Evolutionary conservation across 2,113 vertebrate species (phyloP), one percentile per base, ranked within the genome.

Genomic region (Oncorhynchus nerka): DNA sequence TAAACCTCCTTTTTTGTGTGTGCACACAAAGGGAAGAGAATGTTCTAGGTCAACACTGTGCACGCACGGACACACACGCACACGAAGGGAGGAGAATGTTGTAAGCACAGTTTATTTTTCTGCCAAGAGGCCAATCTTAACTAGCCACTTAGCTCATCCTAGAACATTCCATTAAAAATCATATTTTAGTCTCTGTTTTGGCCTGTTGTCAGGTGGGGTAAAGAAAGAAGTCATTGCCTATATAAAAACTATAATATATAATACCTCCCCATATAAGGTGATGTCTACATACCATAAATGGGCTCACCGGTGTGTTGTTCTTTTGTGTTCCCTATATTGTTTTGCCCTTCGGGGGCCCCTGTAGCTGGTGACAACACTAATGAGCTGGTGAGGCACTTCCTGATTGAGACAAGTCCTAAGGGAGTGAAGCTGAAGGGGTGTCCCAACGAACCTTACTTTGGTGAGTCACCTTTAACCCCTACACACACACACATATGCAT

Each of bases 381-480:
- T 0, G 98, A 99, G 87, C 91, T 99, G 81, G 98, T 99, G 86
- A 94, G 98, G 68, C 98, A 99, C 90, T 99, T 99, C 90, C 94
- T 99, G 85, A 99, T 99, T 0, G 98, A 99, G 93, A 99, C 97
- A 1, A 97, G 97, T 83, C 94, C 97, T 0, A 95, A 97, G 83
- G 98, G 98, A 30, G 98, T 99, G 85, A 98, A 98, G 87, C 95
- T 99, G 91, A 99, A 99, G 92, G 98, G 98, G 5, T 99, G 98
- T 75, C 96, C 96, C 59, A 99, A 99, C 0, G 98, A 99, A 84
- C 98, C 98, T 0, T 96, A 98, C 92, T 99, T 99, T 69, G 97
- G 98, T 99, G 19, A 94, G 95, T 84, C 61, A 16, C 20, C 8
- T 30, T 59, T 48, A 1, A 68, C 49, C 16, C 26, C 19, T 26